Conservation (phyloP, 1,140 invertebrate species). For the Harlomillsia oculata region DNA sequence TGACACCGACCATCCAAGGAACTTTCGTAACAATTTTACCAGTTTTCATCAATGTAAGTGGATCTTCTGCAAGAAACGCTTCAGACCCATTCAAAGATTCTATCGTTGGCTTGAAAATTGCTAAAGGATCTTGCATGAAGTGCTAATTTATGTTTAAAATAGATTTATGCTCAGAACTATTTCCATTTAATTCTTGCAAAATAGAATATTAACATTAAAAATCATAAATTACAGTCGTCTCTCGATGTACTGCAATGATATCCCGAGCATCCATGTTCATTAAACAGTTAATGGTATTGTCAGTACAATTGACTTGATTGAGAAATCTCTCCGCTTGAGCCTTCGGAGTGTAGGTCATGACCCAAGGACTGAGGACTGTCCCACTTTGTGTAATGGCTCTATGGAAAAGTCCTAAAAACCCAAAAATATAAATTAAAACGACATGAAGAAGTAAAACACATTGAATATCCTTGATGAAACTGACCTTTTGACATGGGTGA, state of each 20-base stretch:
- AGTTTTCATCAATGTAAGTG: constrained; percentile 34
- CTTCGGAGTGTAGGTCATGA: constrained; percentile 38
- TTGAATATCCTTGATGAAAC: no score
- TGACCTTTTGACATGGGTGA: constrained; percentile 11
- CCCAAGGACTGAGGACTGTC: constrained; percentile 45
- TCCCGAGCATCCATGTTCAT: constrained; percentile 43
- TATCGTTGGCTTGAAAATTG: constrained; percentile 34
- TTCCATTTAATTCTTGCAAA: no score
- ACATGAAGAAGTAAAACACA: neutral
- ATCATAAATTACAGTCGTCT: no score
- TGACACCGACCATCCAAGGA: constrained; percentile 56
- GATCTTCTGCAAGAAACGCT: constrained; percentile 41
- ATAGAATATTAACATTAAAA: no score
- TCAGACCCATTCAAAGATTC: constrained; percentile 21
- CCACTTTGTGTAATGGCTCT: constrained; percentile 42
- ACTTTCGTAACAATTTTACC: constrained; percentile 46
- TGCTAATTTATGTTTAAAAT: no score
- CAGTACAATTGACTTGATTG: neutral
- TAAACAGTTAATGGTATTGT: constrained; percentile 24
- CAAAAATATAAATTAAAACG: neutral
- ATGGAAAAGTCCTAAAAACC: constrained; percentile 39
- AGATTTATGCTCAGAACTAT: no score
- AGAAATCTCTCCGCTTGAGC: neutral
- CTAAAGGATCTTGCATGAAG: no score
- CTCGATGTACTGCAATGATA: constrained; percentile 39